Conservation (phyloP, 2,888 invertebrate species). For the Diaperis boleti region DNA sequence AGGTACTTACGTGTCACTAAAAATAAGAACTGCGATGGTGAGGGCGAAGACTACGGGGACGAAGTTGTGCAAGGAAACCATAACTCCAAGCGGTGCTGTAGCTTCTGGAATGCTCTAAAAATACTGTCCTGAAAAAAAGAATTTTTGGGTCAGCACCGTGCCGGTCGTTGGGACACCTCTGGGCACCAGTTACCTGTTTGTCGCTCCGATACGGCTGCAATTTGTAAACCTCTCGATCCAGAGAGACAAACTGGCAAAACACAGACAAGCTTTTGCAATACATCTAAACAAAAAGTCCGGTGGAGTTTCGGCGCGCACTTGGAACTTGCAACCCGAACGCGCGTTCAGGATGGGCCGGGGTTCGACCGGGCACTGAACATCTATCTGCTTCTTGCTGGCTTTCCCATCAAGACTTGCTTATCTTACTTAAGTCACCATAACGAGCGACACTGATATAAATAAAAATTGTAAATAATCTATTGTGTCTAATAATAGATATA, state of each 20-base stretch:
- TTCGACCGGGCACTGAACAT: constrained; percentile 33
- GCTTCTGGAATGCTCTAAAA: constrained; percentile 43
- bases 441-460: constrained; percentile 37
- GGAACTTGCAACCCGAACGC: not conserved
- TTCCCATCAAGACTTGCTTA: constrained; percentile 43
- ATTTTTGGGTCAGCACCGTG: not conserved
- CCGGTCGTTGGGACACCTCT: not conserved
- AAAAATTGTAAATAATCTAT: constrained; percentile 36
- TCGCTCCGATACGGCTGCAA: not conserved
- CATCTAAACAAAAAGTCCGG: constrained; percentile 20
- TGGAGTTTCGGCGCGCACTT: not conserved
- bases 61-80: constrained; percentile 44
- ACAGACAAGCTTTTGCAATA: constrained; percentile 4
- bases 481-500: constrained; percentile 37
- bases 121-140: constrained; percentile 45
- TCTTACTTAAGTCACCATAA: constrained; percentile 46
- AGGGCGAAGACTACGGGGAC: constrained; percentile 45
- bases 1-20: constrained; percentile 49
- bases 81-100: constrained; percentile 43
- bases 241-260: constrained; percentile 16
- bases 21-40: constrained; percentile 43
- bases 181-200: constrained; percentile 9
- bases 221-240: constrained; percentile 10
- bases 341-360: constrained; percentile 19
- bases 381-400: constrained; percentile 42